Evolutionary conservation across 2,888 invertebrate species (phyloP), one percentile per base, ranked within the genome.

Genomic region (Ichneumoninae sp.): DNA sequence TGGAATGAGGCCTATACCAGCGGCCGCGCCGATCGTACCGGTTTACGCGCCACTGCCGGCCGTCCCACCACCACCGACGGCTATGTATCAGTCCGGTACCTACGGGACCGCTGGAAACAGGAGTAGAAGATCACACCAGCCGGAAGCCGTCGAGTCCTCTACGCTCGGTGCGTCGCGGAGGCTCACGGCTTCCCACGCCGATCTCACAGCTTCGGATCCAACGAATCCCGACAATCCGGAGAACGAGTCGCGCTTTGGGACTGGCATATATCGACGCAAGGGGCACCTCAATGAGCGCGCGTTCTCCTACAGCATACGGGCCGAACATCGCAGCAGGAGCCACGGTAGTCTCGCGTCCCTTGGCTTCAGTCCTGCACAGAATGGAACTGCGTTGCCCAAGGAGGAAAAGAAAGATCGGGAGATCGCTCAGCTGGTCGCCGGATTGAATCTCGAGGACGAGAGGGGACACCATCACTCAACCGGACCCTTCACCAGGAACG

Each of bases 401-500:
- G 90, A 94, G 83, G 90, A 94, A 85, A 97, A 98, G 93, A 98
- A 98, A 93, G 98, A 98, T 93, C 95, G 98, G 3, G 98, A 98
- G 94, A 98, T 98, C 88, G 97, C 98, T 94, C 98, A 98, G 94
- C 96, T 98, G 96, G 97, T 98, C 86, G 97, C 98, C n/a, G 98
- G 98, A 26, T 94, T 98, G 89, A 97, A 97, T 91, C 95, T 98
- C 75, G 97, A 97, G 0, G 97, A 97, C 84, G 96, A 97, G 87
- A 94, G 96, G 87, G 97, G 97, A 92, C 96, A 96, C 92, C 66
- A 62, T 33, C 95, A 96, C 68, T 96, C 96, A 70, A 94, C 95
- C 90, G 95, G 94, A 90, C 95, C 94, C 94, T 96, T 95, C 94
- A 72, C 74, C 65, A 87, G 89, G 95, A 94, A 94, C 94, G 77